Conservation (phyloP, 1,140 invertebrate genomes). For the Zaprionus gabonicus region DNA sequence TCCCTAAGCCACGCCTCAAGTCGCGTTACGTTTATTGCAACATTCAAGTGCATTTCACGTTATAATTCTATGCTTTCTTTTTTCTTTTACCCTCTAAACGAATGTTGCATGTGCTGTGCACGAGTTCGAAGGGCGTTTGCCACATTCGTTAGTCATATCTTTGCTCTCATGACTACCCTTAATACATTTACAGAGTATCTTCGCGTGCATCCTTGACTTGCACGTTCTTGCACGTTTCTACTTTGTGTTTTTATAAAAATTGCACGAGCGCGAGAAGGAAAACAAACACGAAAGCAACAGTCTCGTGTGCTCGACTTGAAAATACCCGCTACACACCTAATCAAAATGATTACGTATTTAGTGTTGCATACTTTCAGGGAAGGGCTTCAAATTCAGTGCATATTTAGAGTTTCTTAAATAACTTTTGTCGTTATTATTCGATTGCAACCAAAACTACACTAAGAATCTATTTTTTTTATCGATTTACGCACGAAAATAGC, state of each 20-base stretch:
- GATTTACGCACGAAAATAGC: too few species aligned
- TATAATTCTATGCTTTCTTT: constrained; percentile 57
- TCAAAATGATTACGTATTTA: too few species aligned
- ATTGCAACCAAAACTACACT: too few species aligned
- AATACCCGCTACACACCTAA: too few species aligned
- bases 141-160: too few species aligned
- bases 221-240: constrained; percentile 29
- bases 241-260: constrained; percentile 57
- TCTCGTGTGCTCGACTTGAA: too few species aligned
- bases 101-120: not conserved
- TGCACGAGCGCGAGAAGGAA: constrained; percentile 37
- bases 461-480: too few species aligned
- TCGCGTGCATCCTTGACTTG: not conserved
- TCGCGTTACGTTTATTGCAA: constrained; percentile 37
- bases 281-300: not conserved
- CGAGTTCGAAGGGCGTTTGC: not conserved
- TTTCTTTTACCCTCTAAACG: not conserved
- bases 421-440: too few species aligned
- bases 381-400: too few species aligned
- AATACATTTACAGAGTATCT: not conserved
- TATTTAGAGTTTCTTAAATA: too few species aligned
- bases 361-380: too few species aligned
- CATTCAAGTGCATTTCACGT: constrained; percentile 73
- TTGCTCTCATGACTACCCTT: not conserved
- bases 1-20: not conserved